Evolutionary conservation across 2,888 invertebrate genomes (phyloP).

Genomic region (Apeira syringaria): DNA sequence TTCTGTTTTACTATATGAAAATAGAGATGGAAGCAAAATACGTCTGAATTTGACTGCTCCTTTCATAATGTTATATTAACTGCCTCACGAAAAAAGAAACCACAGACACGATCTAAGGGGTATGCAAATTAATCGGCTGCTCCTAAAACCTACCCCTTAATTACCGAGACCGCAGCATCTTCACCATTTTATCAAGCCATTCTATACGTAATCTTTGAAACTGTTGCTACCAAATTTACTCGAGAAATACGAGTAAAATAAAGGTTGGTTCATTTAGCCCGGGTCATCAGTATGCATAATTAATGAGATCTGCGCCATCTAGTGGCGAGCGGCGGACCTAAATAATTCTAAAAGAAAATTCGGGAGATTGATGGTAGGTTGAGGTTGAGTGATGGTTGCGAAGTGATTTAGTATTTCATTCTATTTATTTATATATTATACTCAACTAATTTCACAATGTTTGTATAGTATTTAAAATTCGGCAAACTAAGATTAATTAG

Average conservation of each 20-base stretch:
- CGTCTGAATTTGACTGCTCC: background rate
- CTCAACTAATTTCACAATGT: too few species aligned
- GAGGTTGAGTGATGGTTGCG: constrained; percentile 47
- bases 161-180: constrained; percentile 34
- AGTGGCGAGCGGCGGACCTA: constrained; percentile 62
- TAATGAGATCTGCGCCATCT: constrained; percentile 84
- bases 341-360: constrained; percentile 45
- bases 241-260: constrained; percentile 59
- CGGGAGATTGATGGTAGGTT: constrained; percentile 56
- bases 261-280: constrained; percentile 82
- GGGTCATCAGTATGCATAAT: constrained; percentile 92
- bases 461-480: too few species aligned
- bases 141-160: constrained; percentile 35
- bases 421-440: constrained; percentile 11
- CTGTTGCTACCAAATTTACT: constrained; percentile 66
- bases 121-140: constrained; percentile 29
- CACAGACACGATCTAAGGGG: constrained; percentile 9
- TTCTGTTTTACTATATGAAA: too few species aligned
- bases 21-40: too few species aligned
- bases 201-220: constrained; percentile 56
- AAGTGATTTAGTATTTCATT: constrained; percentile 25
- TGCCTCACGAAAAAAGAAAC: constrained; percentile 7
- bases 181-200: constrained; percentile 56
- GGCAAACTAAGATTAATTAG: too few species aligned
- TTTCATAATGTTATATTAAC: constrained; percentile 6